A percentile compares a stretch with the other conserved stretches of the same genome.
Conservation (phyloP, 2,888 invertebrate genomes). For the Baronia brevicornis region DNA sequence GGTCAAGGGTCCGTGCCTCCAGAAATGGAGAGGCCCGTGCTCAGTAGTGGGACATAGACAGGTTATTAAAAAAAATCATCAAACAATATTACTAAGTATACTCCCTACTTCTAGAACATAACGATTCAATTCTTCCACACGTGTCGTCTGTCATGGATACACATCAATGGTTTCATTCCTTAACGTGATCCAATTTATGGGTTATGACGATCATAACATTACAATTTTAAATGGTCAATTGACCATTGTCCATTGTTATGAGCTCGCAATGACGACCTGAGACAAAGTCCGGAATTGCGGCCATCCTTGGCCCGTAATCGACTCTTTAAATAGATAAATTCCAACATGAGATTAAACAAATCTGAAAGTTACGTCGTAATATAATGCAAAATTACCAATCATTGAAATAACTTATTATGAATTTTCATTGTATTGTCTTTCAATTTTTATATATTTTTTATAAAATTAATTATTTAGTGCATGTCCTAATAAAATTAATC, state of each 20-base stretch:
- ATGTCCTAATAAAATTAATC: too few relatives aligned
- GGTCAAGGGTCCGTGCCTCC: too few relatives aligned
- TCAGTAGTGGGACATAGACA: too few relatives aligned
- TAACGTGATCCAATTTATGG: slow-evolving; percentile 10
- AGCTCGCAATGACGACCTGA: slow-evolving; percentile 15
- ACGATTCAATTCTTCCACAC: background rate
- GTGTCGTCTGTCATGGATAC: slow-evolving; percentile 4
- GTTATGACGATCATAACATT: slow-evolving; percentile 16
- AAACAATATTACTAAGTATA: background rate
- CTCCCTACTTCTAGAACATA: slow-evolving; percentile 1
- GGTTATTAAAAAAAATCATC: too few relatives aligned
- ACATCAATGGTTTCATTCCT: slow-evolving; percentile 2
- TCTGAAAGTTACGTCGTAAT: too few relatives aligned
- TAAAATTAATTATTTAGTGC: too few relatives aligned
- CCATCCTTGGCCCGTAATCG: slow-evolving; percentile 23
- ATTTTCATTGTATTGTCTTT: too few relatives aligned
- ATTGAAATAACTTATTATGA: too few relatives aligned
- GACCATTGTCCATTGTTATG: slow-evolving; percentile 22
- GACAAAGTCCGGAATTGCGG: slow-evolving; percentile 23
- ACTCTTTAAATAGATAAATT: slow-evolving; percentile 19
- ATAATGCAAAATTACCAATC: too few relatives aligned
- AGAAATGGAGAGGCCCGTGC: too few relatives aligned
- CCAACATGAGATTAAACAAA: slow-evolving; percentile 13
- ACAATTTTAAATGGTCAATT: slow-evolving; percentile 30
- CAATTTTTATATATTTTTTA: too few relatives aligned